phyloP scores from a whole-genome alignment of 2,113 vertebrate genomes.

The Xyliphius kryptos region DNA sequence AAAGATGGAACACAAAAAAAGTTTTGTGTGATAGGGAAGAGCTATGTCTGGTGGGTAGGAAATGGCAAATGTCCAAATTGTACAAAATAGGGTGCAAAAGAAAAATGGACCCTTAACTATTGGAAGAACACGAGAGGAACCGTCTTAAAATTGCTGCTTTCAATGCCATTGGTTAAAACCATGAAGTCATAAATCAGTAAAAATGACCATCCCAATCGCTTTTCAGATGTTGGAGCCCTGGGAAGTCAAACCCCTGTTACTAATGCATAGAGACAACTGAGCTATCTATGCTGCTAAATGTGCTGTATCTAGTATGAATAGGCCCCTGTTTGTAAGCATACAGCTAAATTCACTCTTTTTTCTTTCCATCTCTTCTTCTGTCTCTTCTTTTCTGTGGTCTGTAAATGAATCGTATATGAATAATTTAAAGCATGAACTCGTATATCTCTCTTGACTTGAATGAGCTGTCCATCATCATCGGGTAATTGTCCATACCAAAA shows the following conservation, averaged over 20 bases:
- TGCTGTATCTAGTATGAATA: not conserved
- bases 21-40: not conserved
- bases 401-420: slow-evolving; percentile 14
- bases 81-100: not conserved
- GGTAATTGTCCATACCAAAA: slow-evolving; percentile 9
- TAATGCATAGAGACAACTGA: not conserved
- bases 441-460: slow-evolving; percentile 5
- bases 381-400: slow-evolving; percentile 6
- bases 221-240: too few species aligned
- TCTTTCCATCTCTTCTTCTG: not conserved
- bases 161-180: not conserved
- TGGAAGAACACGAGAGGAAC: not conserved
- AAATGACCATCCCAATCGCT: too few species aligned
- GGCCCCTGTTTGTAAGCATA: not conserved
- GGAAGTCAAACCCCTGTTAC: too few species aligned
- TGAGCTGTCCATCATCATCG: slow-evolving; percentile 16
- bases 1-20: too few species aligned
- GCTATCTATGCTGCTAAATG: too few species aligned
- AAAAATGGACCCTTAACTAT: not conserved
- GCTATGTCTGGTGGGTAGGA: not conserved
- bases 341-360: not conserved
- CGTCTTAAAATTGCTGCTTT: not conserved
- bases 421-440: slow-evolving; percentile 23
- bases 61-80: not conserved
- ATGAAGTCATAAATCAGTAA: not conserved